phyloP scores from a whole-genome alignment of 2,113 vertebrate genomes.

The Carassius auratus region DNA sequence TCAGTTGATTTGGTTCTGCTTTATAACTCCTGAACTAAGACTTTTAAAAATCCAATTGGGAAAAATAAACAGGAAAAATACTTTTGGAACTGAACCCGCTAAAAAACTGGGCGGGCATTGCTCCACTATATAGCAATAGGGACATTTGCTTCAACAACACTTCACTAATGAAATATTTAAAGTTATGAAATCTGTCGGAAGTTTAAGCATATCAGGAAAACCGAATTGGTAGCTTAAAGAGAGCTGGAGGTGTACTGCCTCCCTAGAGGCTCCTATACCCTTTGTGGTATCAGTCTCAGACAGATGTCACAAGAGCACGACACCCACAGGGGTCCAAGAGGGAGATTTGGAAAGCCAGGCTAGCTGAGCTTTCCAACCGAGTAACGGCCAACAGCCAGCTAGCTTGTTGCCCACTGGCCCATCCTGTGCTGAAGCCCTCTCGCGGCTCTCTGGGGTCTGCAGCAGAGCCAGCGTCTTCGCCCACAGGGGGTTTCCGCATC shows the following conservation, averaged over 20 bases:
- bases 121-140: background rate
- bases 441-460: background rate
- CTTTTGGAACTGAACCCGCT: background rate
- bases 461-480: background rate
- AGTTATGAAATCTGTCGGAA: background rate
- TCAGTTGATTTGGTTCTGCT: no score
- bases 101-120: background rate
- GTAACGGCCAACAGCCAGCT: conserved; percentile 22
- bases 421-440: conserved; percentile 3
- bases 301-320: conserved; percentile 56
- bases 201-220: background rate
- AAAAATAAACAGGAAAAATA: no score
- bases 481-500: background rate
- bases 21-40: no score
- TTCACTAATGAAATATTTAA: background rate
- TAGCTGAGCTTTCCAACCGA: conserved; percentile 25
- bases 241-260: conserved; percentile 21
- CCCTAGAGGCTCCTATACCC: conserved; percentile 49
- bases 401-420: conserved; percentile 31
- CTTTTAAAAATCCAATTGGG: no score
- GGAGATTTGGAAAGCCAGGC: conserved; percentile 18
- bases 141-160: background rate
- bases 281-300: conserved; percentile 60
- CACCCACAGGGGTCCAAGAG: conserved; percentile 32
- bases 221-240: conserved; percentile 41